Evolutionary conservation across 2,797 vertebrate genomes (phyloP).

Genomic region (Melanotaenia parkinsoni): DNA sequence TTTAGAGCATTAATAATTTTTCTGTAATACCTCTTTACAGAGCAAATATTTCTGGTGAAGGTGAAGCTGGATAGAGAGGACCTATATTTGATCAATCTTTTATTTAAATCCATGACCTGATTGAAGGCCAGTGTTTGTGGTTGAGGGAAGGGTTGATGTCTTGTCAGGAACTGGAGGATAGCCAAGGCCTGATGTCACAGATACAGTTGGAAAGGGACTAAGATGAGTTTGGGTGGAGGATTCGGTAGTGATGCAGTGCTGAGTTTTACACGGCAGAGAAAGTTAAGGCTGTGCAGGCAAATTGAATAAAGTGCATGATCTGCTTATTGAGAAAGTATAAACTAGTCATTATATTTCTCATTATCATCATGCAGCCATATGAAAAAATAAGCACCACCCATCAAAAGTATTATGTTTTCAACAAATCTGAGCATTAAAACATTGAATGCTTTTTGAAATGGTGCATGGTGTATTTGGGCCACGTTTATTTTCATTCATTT

Average conservation of each 20-base stretch:
- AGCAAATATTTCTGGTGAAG: background rate
- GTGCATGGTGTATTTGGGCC: background rate
- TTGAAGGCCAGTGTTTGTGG: background rate
- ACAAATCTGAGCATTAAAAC: background rate
- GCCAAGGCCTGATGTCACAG: background rate
- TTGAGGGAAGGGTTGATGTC: background rate
- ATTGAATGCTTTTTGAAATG: background rate
- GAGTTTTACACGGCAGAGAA: background rate
- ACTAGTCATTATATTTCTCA: background rate
- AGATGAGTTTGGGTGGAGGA: background rate
- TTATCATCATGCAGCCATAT: background rate
- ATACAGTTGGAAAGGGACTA: background rate
- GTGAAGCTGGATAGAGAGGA: background rate
- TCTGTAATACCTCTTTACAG: background rate
- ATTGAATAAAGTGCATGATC: background rate
- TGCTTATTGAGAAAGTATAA: background rate
- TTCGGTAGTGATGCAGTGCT: background rate
- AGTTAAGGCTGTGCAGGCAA: background rate
- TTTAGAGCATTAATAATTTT: background rate
- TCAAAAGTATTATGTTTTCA: background rate
- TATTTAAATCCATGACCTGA: background rate
- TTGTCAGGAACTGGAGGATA: background rate
- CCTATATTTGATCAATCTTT: background rate
- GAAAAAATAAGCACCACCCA: background rate
- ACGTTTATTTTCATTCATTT: too few species aligned